Conservation (phyloP, 2,113 vertebrate species). For the Coryphaenoides rupestris region DNA sequence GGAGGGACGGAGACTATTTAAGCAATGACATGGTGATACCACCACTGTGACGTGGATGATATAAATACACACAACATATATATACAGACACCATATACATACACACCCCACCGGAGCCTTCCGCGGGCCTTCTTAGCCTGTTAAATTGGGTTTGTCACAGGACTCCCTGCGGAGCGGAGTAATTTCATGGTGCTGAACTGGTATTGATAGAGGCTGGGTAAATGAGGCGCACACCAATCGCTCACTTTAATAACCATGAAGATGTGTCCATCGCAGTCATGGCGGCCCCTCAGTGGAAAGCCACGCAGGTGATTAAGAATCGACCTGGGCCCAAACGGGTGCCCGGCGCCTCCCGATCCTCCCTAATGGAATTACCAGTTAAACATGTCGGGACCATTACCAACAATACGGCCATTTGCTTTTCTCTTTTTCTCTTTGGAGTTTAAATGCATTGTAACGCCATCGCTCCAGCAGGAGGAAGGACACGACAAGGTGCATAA, state of each 20-base stretch:
- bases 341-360: slow-evolving; percentile 46
- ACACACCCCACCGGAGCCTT: slow-evolving; percentile 52
- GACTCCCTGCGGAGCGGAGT: slow-evolving; percentile 64
- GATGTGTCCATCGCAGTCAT: slow-evolving; percentile 66
- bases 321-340: slow-evolving; percentile 50
- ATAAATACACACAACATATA: slow-evolving; percentile 26
- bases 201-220: slow-evolving; percentile 72
- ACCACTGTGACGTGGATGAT: slow-evolving; percentile 54
- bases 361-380: slow-evolving; percentile 66
- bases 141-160: slow-evolving; percentile 71
- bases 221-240: slow-evolving; percentile 69
- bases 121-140: slow-evolving; percentile 62
- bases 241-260: slow-evolving; percentile 75
- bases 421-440: slow-evolving; percentile 15
- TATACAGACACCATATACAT: slow-evolving; percentile 54
- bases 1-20: slow-evolving; percentile 40
- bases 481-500: not conserved
- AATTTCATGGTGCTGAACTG: slow-evolving; percentile 75
- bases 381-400: slow-evolving; percentile 54
- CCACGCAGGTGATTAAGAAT: slow-evolving; percentile 72
- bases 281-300: slow-evolving; percentile 58
- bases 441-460: slow-evolving; percentile 22
- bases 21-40: slow-evolving; percentile 1
- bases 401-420: slow-evolving; percentile 27
- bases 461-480: not conserved